A percentile compares a stretch with the other conserved stretches of the same genome.
Evolutionary conservation across 1,140 invertebrate genomes (phyloP).

Genomic region (Eufriesea mexicana): DNA sequence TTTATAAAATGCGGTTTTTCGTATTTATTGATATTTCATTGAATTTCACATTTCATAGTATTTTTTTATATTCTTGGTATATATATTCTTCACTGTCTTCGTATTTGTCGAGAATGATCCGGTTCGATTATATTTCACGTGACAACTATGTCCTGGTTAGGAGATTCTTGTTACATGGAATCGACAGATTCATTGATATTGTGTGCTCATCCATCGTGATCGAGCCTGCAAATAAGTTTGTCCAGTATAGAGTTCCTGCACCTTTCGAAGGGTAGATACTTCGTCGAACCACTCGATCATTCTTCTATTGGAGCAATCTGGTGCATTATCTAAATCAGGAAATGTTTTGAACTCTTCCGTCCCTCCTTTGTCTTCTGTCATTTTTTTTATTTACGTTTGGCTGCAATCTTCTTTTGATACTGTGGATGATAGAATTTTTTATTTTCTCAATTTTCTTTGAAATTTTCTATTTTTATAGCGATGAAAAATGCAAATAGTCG

Average conservation of each 20-base stretch:
- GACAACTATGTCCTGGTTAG: background rate
- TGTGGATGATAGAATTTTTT: no score
- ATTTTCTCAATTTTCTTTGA: no score
- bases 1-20: no score
- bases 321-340: background rate
- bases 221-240: constrained; percentile 15
- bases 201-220: constrained; percentile 5
- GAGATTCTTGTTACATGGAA: background rate
- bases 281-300: background rate
- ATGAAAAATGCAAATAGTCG: no score
- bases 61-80: no score
- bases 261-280: background rate
- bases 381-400: no score
- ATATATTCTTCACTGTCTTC: no score
- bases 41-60: no score
- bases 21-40: no score
- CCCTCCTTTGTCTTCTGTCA: background rate
- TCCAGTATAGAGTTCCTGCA: background rate
- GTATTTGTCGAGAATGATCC: no score
- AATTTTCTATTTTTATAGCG: no score
- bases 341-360: background rate
- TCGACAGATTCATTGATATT: background rate
- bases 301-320: background rate
- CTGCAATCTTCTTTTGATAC: no score
- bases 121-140: background rate